Base-by-base conservation (phyloP, 2,797 vertebrate species). In the Microtus agrestis region DNA sequence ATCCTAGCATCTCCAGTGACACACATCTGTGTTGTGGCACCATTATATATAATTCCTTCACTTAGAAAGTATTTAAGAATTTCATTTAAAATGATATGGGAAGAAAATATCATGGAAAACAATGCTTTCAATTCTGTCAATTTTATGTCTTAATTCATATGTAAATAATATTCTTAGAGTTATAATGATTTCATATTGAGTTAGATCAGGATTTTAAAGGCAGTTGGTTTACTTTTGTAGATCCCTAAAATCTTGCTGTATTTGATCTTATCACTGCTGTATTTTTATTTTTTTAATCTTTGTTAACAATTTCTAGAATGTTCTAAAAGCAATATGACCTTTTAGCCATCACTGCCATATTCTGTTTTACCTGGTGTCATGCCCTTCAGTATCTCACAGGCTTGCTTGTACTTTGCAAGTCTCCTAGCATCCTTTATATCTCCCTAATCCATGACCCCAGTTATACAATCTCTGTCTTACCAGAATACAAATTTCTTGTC, bases 101-200 rank as follows among this genome's bases (percentile, higher is more conserved):
- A 95, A 94, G 17, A 95, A 94, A 63, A 95, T 40, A 15, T 51
- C 67, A 14, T 73, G 23, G 6, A 37, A 93, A 92, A n/a, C 21
- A 76, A 11, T 27, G 56, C 1, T 84, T 93, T 93, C 23, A 63
- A 12, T 79, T 23, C 71, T 11, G 54, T 54, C 27, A 89, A 15
- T 89, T 81, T 96, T 89, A n/a, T 82, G 17, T 77, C n/a, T 88
- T 82, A 78, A 40, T 86, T 96, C 59, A 95, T 91, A 93, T 77
- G 29, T 25, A 79, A 59, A 69, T 21, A 76, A 56, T 79, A 92
- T 88, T 86, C 87, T 76, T 82, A 48, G 14, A 43, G 59, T 56
- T 56, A 4, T 87, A 54, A 29, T 29, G 5, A 73, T 92, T 79
- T 85, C 15, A 63, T 46, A 43, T 84, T 78, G 12, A 94, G 59